Percentiles rank a stretch among this genome's conserved stretches.
Evolutionary conservation across 1,140 invertebrate species (phyloP).

Genomic region (Contarinia nasturtii): DNA sequence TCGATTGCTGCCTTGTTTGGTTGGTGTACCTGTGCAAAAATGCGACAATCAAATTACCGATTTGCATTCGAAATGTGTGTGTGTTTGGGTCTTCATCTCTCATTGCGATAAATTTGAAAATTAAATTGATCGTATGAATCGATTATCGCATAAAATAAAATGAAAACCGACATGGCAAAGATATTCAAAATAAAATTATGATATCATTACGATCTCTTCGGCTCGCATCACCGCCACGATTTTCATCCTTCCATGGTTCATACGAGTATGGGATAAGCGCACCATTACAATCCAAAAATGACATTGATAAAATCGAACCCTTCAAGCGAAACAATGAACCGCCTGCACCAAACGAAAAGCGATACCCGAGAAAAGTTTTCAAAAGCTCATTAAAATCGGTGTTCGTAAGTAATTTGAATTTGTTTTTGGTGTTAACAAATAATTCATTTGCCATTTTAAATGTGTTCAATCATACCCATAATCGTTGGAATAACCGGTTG

Average conservation of each 20-base stretch:
- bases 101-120: not conserved
- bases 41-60: not conserved
- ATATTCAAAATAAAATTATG: not conserved
- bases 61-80: not conserved
- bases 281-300: conserved; percentile 87
- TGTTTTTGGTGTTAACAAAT: not conserved
- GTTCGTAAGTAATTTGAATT: no score
- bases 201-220: conserved; percentile 14
- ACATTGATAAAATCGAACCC: conserved; percentile 81
- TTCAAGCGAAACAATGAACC: conserved; percentile 85
- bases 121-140: no score
- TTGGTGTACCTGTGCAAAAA: conserved; percentile 32
- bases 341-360: conserved; percentile 30
- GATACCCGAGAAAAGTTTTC: no score
- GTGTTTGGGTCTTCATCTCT: not conserved
- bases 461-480: conserved; percentile 37
- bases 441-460: not conserved
- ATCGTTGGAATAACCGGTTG: conserved; percentile 82
- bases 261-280: conserved; percentile 64
- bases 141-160: conserved; percentile 2
- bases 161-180: conserved; percentile 7
- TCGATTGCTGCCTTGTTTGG: conserved; percentile 34
- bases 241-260: conserved; percentile 76
- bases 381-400: no score
- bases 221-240: conserved; percentile 39